These are phyloP conservation scores for Thymelicus lineola DNA, from an alignment of 2,888 invertebrate species.

Conservation along the genomic window DNA sequence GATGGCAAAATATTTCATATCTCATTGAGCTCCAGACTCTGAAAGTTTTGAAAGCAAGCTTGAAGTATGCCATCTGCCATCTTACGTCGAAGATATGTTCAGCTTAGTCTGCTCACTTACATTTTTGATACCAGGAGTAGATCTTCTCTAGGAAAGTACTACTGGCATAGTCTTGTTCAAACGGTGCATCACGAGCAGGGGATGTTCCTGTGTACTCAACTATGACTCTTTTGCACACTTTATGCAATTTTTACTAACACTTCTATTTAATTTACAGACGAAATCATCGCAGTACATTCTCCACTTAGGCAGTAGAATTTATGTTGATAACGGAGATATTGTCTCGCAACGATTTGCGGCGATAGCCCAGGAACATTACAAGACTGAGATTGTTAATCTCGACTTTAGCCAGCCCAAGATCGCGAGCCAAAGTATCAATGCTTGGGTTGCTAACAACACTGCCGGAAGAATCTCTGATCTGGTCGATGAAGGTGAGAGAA, in stretches of 20 bases:
- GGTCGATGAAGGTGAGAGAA: slow-evolving; percentile 82
- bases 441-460: slow-evolving; percentile 92
- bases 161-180: too few relatives aligned
- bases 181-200: too few relatives aligned
- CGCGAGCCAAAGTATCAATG: slow-evolving; percentile 88
- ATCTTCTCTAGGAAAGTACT: too few relatives aligned
- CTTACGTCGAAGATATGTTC: background rate
- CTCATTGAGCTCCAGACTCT: too few relatives aligned
- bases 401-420: slow-evolving; percentile 86
- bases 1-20: too few relatives aligned
- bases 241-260: background rate
- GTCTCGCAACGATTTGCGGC: slow-evolving; percentile 86
- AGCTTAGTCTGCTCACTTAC: too few relatives aligned
- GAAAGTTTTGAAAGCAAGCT: too few relatives aligned
- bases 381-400: slow-evolving; percentile 86
- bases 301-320: slow-evolving; percentile 88
- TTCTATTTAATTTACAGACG: slow-evolving; percentile 54
- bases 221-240: too few relatives aligned
- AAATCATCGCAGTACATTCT: slow-evolving; percentile 81
- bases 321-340: slow-evolving; percentile 81
- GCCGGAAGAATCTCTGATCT: slow-evolving; percentile 89
- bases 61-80: background rate
- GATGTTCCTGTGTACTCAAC: too few relatives aligned
- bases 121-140: too few relatives aligned
- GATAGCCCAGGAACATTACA: slow-evolving; percentile 87